Percentiles rank a stretch among this genome's conserved stretches.
phyloP scores from a whole-genome alignment of 2,797 vertebrate genomes.

The Pipistrellus pygmaeus region DNA sequence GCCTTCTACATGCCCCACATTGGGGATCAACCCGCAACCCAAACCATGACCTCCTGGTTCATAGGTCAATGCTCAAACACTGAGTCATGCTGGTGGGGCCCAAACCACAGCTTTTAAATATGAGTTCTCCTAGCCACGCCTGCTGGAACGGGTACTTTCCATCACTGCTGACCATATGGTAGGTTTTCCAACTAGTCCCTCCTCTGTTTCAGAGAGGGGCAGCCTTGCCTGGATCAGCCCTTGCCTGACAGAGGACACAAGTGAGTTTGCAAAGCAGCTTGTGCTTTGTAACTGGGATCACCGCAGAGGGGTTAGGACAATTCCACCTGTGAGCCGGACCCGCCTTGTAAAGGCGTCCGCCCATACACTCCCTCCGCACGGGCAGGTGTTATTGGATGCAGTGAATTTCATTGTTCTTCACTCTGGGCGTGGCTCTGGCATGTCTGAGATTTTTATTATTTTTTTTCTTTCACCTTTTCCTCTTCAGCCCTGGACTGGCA shows the following conservation, averaged over 20 bases:
- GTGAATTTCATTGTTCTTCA: background rate
- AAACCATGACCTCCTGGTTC: too few species aligned
- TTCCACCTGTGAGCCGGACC: background rate
- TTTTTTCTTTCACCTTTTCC: background rate
- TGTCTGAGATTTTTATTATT: background rate
- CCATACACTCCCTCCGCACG: too few species aligned
- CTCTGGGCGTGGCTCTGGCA: background rate
- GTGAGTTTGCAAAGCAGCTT: background rate
- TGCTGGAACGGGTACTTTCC: background rate
- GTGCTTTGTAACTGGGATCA: background rate
- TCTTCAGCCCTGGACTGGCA: background rate
- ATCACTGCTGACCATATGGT: background rate
- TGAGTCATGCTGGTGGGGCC: too few species aligned
- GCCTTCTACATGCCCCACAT: too few species aligned
- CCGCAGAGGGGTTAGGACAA: background rate
- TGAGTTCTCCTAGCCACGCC: background rate
- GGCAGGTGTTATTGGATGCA: background rate
- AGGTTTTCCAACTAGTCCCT: background rate
- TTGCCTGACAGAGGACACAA: background rate
- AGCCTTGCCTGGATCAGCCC: background rate
- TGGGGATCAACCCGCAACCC: too few species aligned
- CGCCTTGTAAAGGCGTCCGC: background rate
- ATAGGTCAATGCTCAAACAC: too few species aligned
- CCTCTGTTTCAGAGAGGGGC: background rate
- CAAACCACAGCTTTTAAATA: constrained; percentile 19